Evolutionary conservation across 2,113 vertebrate species (phyloP).

Genomic region (Camelus dromedarius): DNA sequence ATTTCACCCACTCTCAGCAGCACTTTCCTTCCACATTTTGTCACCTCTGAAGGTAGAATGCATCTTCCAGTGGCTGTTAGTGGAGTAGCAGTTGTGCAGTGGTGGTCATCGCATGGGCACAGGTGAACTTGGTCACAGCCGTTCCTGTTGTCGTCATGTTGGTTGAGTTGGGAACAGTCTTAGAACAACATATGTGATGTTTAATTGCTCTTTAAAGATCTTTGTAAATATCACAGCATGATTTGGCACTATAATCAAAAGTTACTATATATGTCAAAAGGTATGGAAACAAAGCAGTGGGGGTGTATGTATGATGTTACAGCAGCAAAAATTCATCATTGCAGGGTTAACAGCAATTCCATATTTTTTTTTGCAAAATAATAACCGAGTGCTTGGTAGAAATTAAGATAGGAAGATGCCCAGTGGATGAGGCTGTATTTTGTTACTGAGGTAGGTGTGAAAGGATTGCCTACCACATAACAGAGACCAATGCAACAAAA

Average conservation of each 20-base stretch:
- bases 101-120: not conserved
- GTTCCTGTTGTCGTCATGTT: not conserved
- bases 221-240: not conserved
- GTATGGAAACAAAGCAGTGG: not conserved
- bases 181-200: not conserved
- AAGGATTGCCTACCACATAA: not conserved
- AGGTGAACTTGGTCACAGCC: not conserved
- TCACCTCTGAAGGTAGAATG: not conserved
- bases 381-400: not conserved
- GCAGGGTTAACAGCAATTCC: not conserved
- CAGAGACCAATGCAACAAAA: not conserved
- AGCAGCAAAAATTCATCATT: not conserved
- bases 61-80: not conserved
- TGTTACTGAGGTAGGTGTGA: not conserved
- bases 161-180: not conserved
- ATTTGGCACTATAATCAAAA: not conserved
- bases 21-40: not conserved
- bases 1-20: constrained; percentile 32
- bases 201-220: constrained; percentile 42
- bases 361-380: constrained; percentile 17
- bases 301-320: not conserved
- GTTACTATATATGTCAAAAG: not conserved
- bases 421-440: not conserved
- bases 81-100: not conserved
- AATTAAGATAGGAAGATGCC: not conserved